Conservation (phyloP, 2,888 invertebrate genomes). For the Netelia melanura region DNA sequence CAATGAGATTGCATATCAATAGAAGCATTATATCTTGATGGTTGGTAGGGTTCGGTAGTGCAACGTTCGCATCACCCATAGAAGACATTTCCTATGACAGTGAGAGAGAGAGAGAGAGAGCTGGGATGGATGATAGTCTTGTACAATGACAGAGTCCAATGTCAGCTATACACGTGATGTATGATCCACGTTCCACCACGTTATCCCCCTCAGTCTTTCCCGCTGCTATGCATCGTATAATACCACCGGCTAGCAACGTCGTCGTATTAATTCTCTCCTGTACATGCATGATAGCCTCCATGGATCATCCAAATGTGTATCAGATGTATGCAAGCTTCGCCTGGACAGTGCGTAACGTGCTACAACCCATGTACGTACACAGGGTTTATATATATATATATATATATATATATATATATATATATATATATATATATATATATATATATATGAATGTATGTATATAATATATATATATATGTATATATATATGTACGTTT, state of each 20-base stretch:
- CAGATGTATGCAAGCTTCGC: constrained; percentile 28
- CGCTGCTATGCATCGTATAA: constrained; percentile 6
- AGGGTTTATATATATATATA: not conserved
- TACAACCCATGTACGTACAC: not conserved
- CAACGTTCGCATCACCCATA: not conserved
- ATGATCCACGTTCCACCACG: constrained; percentile 44
- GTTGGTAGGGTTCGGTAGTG: not conserved
- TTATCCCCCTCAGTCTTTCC: constrained; percentile 25
- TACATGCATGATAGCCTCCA: constrained; percentile 14
- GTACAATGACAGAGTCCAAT: constrained; percentile 58
- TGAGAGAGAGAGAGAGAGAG: not conserved
- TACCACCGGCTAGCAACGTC: constrained; percentile 4
- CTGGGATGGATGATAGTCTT: constrained; percentile 9
- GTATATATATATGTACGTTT: not conserved
- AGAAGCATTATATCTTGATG: not conserved
- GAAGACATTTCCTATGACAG: not conserved
- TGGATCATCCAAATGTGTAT: constrained; percentile 25
- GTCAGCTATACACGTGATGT: constrained; percentile 55
- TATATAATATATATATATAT: not conserved
- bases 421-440: not conserved
- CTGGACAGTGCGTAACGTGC: not conserved
- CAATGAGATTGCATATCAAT: not conserved
- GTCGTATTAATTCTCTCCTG: constrained; percentile 27
- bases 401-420: not conserved
- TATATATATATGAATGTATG: not conserved